Evolutionary conservation across 2,797 vertebrate species (phyloP), one percentile per base, ranked within the genome.

Genomic region (Microhierax caerulescens): DNA sequence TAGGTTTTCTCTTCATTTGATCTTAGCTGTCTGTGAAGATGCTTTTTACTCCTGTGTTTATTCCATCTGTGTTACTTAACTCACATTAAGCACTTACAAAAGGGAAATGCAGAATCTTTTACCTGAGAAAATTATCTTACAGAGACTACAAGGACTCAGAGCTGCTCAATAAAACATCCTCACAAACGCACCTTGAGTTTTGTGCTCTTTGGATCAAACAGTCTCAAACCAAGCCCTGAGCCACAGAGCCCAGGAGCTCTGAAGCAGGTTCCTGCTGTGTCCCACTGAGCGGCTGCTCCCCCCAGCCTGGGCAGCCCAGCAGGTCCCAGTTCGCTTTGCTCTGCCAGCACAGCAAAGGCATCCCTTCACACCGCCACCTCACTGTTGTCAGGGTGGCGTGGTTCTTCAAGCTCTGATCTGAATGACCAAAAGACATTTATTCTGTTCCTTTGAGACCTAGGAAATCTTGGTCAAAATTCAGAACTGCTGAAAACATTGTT

Each of bases 381-480:
- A 7, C 27, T 0, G 6, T 65, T 37, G 4, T 7, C 3, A 0
- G 19, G 24, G 43, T 5, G 5, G 48, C 25, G 47, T n/a, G 45
- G 53, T 28, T 61, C 48, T 41, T 28, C 41, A 32, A 51, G 51
- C n/a, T 77, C 21, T 41, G 23, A 7, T 17, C 48, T 41, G 18
- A 82, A 37, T n/a, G 41, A 37, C 28, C 5, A 1, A 72, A 63
- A 60, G 32, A 15, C 8, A 5, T 63, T 76, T 86, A 45, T 45
- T n/a, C 47, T 72, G 45, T 37, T 91, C 39, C 54, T 65, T 47
- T 13, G 54, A 57, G 48, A 67, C 32, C 14, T 7, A 43, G 25
- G 32, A 59, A 63, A 34, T 13, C 68, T 50, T 25, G 39, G 43
- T 37, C 53, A 75, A 61, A 70, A 57, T 43, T 43, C 63, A 47